Percentiles rank a stretch among this genome's conserved stretches.
These are phyloP conservation scores for Phenacoccus solenopsis DNA, from an alignment of 1,140 invertebrate species.

Conservation along the genomic window DNA sequence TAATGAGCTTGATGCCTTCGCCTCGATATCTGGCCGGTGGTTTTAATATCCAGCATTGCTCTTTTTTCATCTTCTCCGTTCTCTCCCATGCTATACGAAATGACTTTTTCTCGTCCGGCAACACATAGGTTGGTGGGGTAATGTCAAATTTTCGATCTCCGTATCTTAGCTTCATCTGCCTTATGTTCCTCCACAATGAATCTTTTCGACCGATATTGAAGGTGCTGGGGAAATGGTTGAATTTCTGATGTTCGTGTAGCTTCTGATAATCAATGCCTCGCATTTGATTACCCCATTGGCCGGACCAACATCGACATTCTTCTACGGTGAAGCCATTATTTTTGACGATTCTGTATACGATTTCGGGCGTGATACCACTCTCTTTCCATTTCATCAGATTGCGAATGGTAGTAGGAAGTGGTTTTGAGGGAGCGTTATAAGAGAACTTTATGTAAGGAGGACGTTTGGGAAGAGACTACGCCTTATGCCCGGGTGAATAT, in stretches of 20 bases:
- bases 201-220: conserved; percentile 97
- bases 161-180: conserved; percentile 58
- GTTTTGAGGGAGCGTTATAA: conserved; percentile 46
- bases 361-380: conserved; percentile 77
- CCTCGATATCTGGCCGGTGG: conserved; percentile 89
- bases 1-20: conserved; percentile 84
- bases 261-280: conserved; percentile 58
- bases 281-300: conserved; percentile 71
- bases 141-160: conserved; percentile 66
- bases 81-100: conserved; percentile 77
- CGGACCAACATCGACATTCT: conserved; percentile 41
- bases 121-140: conserved; percentile 82
- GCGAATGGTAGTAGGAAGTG: conserved; percentile 53
- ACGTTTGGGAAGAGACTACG: conserved; percentile 70
- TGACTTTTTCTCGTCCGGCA: conserved; percentile 73
- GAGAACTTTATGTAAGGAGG: conserved; percentile 82
- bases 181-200: conserved; percentile 76
- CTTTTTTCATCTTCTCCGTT: conserved; percentile 38
- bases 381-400: conserved; percentile 79
- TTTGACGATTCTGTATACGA: conserved; percentile 65
- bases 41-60: conserved; percentile 71
- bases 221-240: conserved; percentile 95
- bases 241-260: conserved; percentile 77
- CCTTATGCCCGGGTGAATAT: conserved; percentile 38
- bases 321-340: conserved; percentile 61